These are phyloP conservation scores for Rhyacichthys aspro DNA, from an alignment of 2,797 vertebrate species.

Conservation along the genomic window DNA sequence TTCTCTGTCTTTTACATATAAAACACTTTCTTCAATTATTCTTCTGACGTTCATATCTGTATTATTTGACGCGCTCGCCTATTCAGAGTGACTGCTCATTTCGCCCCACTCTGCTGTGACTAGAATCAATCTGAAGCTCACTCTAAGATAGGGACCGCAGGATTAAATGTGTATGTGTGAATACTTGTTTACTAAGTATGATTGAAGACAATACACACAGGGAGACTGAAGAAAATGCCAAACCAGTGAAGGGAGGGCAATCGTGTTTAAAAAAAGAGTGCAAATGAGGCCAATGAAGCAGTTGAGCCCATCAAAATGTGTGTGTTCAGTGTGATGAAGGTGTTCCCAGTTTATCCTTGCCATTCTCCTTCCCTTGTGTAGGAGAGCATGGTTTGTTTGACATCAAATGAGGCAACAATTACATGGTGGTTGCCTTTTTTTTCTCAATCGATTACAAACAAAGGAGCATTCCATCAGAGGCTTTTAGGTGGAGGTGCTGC, in stretches of 20 bases:
- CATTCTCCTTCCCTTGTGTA: slow-evolving; percentile 38
- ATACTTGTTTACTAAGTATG: slow-evolving; percentile 56
- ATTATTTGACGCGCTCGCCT: slow-evolving; percentile 73
- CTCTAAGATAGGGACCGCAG: slow-evolving; percentile 51
- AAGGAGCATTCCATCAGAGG: slow-evolving; percentile 66
- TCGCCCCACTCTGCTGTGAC: slow-evolving; percentile 67
- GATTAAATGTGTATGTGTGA: slow-evolving; percentile 23
- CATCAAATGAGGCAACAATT: slow-evolving; percentile 74
- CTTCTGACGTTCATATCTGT: slow-evolving; percentile 76
- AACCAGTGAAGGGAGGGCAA: slow-evolving; percentile 30
- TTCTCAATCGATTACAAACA: slow-evolving; percentile 68
- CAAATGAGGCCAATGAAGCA: slow-evolving; percentile 32
- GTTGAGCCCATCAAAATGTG: slow-evolving; percentile 15
- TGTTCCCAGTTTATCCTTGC: slow-evolving; percentile 51
- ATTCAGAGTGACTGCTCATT: slow-evolving; percentile 76
- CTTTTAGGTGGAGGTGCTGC: slow-evolving; percentile 50
- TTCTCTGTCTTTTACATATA: slow-evolving; percentile 82
- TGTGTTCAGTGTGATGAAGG: slow-evolving; percentile 61
- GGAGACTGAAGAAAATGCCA: slow-evolving; percentile 46
- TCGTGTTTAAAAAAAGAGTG: slow-evolving; percentile 48
- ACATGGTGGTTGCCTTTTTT: slow-evolving; percentile 63
- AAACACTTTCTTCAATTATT: slow-evolving; percentile 85
- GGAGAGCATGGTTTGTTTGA: slow-evolving; percentile 66
- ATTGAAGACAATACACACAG: slow-evolving; percentile 55
- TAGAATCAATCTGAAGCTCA: slow-evolving; percentile 73